Evolutionary conservation across 2,888 invertebrate species (phyloP), one percentile per base, ranked within the genome.

Genomic region (Congeria kusceri): DNA sequence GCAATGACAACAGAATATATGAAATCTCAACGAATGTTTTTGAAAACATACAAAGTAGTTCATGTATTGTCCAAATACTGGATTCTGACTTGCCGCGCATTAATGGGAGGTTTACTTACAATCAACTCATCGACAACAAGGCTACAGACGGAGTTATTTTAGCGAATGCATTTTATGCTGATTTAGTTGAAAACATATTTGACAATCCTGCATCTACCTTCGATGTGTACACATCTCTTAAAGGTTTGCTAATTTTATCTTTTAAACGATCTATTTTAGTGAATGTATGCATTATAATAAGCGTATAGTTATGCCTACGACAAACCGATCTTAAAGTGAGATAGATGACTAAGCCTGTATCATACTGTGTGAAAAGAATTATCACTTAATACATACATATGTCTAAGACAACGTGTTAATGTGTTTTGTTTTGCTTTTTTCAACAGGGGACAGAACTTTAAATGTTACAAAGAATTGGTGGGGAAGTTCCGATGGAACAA

Each of bases 391-490:
- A n/a, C n/a, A n/a, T n/a, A n/a, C n/a, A n/a, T n/a, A n/a, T n/a
- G n/a, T n/a, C n/a, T n/a, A 32, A 11, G 13, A 39, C 9, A 39
- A 39, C 39, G 39, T 39, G 9, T 39, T 1, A 39, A 11, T 18
- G 27, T 56, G 56, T 56, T 7, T 2, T n/a, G 23, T 1, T 13
- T 69, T 77, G 1, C 53, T 27, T 0, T 9, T 69, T 15, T 25
- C 20, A 13, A 44, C 65, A 68, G 78, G 78, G 32, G 56, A 32
- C 27, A 70, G 63, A 3, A 47, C 57, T 25, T 32, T 83, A 1
- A 69, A 66, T 39, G 78, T 73, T 1, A 44, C 66, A n/a, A 56
- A 71, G 18, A 84, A 84, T 56, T 84, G 84, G 84, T 84, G 84
- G 84, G 84, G 84, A 23, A 78, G 63, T 69, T 39, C 70, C 0